Evolutionary conservation across 2,888 invertebrate species (phyloP), one percentile per base, ranked within the genome.

Genomic region (Conchocele bisecta): DNA sequence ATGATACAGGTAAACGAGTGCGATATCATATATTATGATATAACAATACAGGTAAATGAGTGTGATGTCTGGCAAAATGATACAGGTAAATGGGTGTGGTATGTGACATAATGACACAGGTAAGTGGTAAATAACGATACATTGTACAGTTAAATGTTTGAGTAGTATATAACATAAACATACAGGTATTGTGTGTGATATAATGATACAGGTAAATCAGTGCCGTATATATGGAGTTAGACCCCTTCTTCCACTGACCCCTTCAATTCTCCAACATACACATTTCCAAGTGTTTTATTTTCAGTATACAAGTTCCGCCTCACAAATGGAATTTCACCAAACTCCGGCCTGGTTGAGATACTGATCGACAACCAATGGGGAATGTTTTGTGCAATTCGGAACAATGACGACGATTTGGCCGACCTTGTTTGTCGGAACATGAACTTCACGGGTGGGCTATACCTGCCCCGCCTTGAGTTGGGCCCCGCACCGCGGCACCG

Each of bases 301-400:
- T 31, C 69, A 76, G 76, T 72, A 5, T 76, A 76, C 46, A 56
- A 71, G 31, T 31, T 76, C 5, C 76, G 76, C 1, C 61, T 76
- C 1, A 53, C 69, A 11, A 65, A 65, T 44, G 68, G 58, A 1
- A 20, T 48, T 4, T n/a, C 24, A 13, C 44, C 42, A 9, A 42
- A 72, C 29, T 65, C 72, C 0, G 76, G 76, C n/a, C 58, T 72
- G 61, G 68, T 76, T 4, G 72, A 76, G 39, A 76, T 76, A 59
- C 60, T 50, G 39, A 48, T 76, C 37, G 69, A 60, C 31, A 69
- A 61, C 24, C 53, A 61, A 20, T 76, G 76, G 76, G 65, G 76
- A 28, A 42, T 68, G 29, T 48, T 76, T 29, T 76, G 76, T 65
- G 76, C 61, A 2, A 58, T 69, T 1, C 42, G 58, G 29, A 58